These are phyloP conservation scores for Xiphydria camelus DNA, from an alignment of 2,888 invertebrate genomes.

Conservation along the genomic window DNA sequence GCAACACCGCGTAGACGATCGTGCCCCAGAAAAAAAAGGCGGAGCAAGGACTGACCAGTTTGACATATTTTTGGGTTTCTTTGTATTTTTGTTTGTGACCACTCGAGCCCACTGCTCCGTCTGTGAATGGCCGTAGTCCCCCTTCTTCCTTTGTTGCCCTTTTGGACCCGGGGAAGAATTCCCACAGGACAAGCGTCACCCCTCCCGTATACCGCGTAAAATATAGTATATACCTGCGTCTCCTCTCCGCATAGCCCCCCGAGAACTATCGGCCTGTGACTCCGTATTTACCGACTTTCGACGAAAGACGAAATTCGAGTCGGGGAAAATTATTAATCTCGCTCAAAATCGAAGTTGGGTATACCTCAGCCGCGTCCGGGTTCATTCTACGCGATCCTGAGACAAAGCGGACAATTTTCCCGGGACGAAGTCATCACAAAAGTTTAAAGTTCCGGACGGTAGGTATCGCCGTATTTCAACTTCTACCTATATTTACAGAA, in stretches of 20 bases:
- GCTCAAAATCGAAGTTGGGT: too few relatives aligned
- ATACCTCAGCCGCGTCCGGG: too few relatives aligned
- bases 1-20: slow-evolving; percentile 25
- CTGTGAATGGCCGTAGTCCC: slow-evolving; percentile 32
- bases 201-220: slow-evolving; percentile 31
- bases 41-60: slow-evolving; percentile 32
- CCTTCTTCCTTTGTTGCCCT: slow-evolving; percentile 37
- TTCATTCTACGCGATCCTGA: too few relatives aligned
- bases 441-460: too few relatives aligned
- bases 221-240: slow-evolving; percentile 26
- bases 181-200: slow-evolving; percentile 41
- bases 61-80: slow-evolving; percentile 46
- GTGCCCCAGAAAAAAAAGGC: slow-evolving; percentile 23
- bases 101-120: slow-evolving; percentile 44
- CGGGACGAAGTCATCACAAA: too few relatives aligned
- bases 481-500: too few relatives aligned
- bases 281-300: too few relatives aligned
- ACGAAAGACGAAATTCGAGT: too few relatives aligned
- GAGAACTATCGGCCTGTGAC: not conserved
- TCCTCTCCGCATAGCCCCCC: not conserved
- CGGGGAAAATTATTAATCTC: too few relatives aligned
- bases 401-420: too few relatives aligned
- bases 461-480: too few relatives aligned
- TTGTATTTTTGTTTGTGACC: slow-evolving; percentile 49
- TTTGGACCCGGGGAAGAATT: slow-evolving; percentile 33